Base-by-base conservation (phyloP, 1,140 invertebrate genomes). In the Oedothorax gibbosus region DNA sequence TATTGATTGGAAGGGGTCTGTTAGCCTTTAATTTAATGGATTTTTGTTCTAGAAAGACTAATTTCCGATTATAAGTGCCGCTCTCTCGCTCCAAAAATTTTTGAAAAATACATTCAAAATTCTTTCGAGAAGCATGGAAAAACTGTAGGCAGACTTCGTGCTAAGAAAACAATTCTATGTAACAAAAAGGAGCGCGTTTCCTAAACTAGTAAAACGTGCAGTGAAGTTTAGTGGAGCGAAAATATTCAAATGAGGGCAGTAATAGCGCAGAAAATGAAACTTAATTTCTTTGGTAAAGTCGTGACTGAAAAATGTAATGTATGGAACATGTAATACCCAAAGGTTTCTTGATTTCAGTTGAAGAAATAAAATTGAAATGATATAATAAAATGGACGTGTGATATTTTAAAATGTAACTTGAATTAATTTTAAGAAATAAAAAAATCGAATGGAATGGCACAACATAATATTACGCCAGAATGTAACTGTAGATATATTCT, bases 21-120 rank as follows among this genome's bases (percentile, higher is more conserved):
- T 68, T 68, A 56, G 53, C 79, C 79, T 72, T 82, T 82, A 82
- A 82, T 73, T 35, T 35, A 73, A 73, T 56, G 54, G n/a, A 14
- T 14, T 21, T 50, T 51, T 54, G 66, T 73, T 73, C 35, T 1
- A 35, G 49, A 49, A 73, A 14, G 35, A 54, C 79, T 82, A 82
- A 82, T 72, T 82, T 73, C 53, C 51, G 49, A 75, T 75, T 75
- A 75, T 57, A 56, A 75, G 54, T 21, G 49, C 15, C 18, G 12
- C 9, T 20, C 20, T 2, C n/a, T 66, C 72, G 53, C 57, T 71
- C 35, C 35, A 35, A 35, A 35, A 35, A 35, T 35, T 35, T 35
- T 35, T 35, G 35, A 35, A 18, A 71, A 53, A 10, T 18, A 54
- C 10, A 71, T 11, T 54, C 51, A 18, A 60, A 60, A 60, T 14